Evolutionary conservation across 2,888 invertebrate genomes (phyloP).

Genomic region (Mesorhabditis sp.): DNA sequence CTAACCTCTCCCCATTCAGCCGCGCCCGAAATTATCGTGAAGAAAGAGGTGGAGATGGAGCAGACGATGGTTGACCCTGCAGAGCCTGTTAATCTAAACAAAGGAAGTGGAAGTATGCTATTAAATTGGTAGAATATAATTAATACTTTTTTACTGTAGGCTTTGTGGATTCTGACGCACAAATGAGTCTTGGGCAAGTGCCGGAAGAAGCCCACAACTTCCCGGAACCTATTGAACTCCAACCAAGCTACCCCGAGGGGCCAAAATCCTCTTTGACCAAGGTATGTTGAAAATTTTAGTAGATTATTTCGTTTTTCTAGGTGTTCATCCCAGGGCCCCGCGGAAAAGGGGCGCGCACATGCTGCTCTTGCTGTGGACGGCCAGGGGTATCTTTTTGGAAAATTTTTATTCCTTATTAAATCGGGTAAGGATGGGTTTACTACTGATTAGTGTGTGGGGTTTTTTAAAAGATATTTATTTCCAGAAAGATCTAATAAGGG

Average conservation of each 20-base stretch:
- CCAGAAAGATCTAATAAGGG: too few species aligned
- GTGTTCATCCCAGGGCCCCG: neutral
- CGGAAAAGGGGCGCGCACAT: neutral
- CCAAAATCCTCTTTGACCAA: conserved; percentile 1
- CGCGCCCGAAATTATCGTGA: neutral
- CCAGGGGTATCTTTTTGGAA: neutral
- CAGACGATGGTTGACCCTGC: neutral
- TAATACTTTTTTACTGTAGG: neutral
- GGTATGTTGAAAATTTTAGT: neutral
- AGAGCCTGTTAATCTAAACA: neutral
- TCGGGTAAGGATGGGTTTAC: too few species aligned
- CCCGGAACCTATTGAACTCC: neutral
- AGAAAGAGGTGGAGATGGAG: neutral
- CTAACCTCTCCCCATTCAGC: neutral
- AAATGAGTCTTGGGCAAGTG: too few species aligned
- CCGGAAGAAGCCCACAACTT: neutral
- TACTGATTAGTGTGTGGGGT: too few species aligned
- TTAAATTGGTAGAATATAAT: too few species aligned
- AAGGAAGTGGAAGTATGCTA: neutral
- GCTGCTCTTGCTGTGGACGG: conserved; percentile 5
- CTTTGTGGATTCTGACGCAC: too few species aligned
- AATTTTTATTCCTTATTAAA: too few species aligned
- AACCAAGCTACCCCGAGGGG: neutral
- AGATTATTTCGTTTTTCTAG: neutral
- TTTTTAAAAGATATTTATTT: too few species aligned